Base-by-base conservation (phyloP, 37 sponge, comb jelly and placozoan genomes). In the Beroe ovata region DNA sequence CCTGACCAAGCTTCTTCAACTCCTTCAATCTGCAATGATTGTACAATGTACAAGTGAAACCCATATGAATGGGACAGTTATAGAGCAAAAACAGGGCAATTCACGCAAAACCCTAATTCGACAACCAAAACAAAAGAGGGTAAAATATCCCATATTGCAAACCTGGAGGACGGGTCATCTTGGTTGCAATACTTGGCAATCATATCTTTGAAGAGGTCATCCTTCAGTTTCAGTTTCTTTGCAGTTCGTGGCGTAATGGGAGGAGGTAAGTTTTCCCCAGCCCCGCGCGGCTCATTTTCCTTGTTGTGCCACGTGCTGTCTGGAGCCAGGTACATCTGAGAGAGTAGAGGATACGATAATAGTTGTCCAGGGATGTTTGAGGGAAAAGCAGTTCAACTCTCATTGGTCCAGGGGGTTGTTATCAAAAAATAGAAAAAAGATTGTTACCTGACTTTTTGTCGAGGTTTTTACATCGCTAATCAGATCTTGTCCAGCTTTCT, bases 1-100 rank as follows among this genome's bases (percentile, higher is more conserved):
- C 97, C 60, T 94, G 94, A 0, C 95, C 88, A 19, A 89, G 84
- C 84, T 77, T 77, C 42, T 25, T 39, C 8, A 77, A 21, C 84
- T 77, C 84, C 54, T 41, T 77, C 84, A 77, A 25, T 35, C 84
- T 77, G 84, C 8, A 23, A 62, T 47, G n/a, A n/a, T n/a, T n/a
- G n/a, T n/a, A n/a, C n/a, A n/a, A n/a, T n/a, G n/a, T n/a, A n/a
- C n/a, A n/a, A n/a, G n/a, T n/a, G n/a, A n/a, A n/a, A n/a, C n/a
- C n/a, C n/a, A n/a, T n/a, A n/a, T n/a, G n/a, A n/a, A n/a, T n/a
- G n/a, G n/a, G n/a, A n/a, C n/a, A n/a, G n/a, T n/a, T n/a, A n/a
- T n/a, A n/a, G n/a, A n/a, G n/a, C n/a, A n/a, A n/a, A n/a, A n/a
- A n/a, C n/a, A n/a, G n/a, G n/a, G n/a, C n/a, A n/a, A n/a, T n/a